Evolutionary conservation across 2,888 invertebrate species (phyloP).

Genomic region (Trichogramma dendrolimi): DNA sequence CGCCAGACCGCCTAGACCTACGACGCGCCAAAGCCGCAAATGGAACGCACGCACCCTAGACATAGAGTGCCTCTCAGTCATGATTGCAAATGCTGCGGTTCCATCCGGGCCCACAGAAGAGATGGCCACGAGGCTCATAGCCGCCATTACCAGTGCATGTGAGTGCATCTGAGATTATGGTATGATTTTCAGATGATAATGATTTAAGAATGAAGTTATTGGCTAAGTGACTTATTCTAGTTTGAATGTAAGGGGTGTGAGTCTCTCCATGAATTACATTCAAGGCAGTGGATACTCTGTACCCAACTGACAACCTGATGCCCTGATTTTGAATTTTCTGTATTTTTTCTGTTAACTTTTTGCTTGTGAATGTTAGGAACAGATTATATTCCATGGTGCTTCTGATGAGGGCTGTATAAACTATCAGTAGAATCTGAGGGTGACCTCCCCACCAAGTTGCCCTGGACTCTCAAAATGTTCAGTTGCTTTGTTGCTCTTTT

Average conservation of each 20-base stretch:
- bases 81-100: too few species aligned
- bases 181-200: too few species aligned
- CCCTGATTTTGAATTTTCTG: slow-evolving; percentile 2
- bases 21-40: too few species aligned
- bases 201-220: too few species aligned
- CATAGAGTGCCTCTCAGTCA: too few species aligned
- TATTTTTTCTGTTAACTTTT: not conserved
- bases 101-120: too few species aligned
- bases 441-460: slow-evolving; percentile 11
- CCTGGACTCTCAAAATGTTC: slow-evolving; percentile 1
- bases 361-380: not conserved
- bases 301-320: not conserved
- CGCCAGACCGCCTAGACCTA: too few species aligned
- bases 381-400: slow-evolving; percentile 2
- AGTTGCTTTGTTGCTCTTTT: not conserved
- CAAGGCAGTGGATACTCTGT: not conserved
- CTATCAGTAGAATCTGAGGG: not conserved
- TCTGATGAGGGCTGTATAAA: slow-evolving; percentile 4
- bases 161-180: too few species aligned
- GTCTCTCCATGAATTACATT: not conserved
- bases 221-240: too few species aligned
- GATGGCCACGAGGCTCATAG: too few species aligned
- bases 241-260: not conserved
- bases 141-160: too few species aligned
- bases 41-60: too few species aligned